These are phyloP conservation scores for Plectropomus leopardus DNA, from an alignment of 2,113 vertebrate genomes.

Conservation along the genomic window DNA sequence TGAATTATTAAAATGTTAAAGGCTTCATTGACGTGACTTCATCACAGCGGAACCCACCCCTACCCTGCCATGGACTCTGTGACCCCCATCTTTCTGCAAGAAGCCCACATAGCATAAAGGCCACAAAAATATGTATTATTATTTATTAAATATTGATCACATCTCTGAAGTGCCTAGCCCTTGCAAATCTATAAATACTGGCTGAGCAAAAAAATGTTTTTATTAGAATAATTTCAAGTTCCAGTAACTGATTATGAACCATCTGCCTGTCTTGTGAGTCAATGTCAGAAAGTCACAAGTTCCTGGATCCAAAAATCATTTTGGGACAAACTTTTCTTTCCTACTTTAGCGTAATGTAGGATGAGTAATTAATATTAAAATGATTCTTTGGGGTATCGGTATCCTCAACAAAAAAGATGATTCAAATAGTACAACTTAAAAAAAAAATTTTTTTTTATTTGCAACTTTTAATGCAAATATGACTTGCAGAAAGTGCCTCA, in stretches of 20 bases:
- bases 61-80: not conserved
- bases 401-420: too few relatives aligned
- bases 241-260: too few relatives aligned
- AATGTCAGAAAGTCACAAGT: not conserved
- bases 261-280: not conserved
- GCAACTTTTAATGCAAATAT: not conserved
- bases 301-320: too few relatives aligned
- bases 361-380: too few relatives aligned
- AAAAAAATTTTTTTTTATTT: not conserved
- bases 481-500: not conserved
- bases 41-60: too few relatives aligned
- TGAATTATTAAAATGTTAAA: constrained; percentile 10
- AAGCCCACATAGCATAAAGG: not conserved
- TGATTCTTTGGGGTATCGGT: too few relatives aligned
- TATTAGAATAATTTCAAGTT: not conserved
- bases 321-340: too few relatives aligned
- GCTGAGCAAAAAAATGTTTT: not conserved
- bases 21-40: not conserved
- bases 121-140: not conserved
- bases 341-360: too few relatives aligned
- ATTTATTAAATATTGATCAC: not conserved
- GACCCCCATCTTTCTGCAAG: not conserved
- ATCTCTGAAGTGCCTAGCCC: not conserved
- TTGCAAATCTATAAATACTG: not conserved
- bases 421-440: not conserved